Evolutionary conservation across 2,797 vertebrate species (phyloP), one percentile per base, ranked within the genome.

Genomic region (Morelia viridis): DNA sequence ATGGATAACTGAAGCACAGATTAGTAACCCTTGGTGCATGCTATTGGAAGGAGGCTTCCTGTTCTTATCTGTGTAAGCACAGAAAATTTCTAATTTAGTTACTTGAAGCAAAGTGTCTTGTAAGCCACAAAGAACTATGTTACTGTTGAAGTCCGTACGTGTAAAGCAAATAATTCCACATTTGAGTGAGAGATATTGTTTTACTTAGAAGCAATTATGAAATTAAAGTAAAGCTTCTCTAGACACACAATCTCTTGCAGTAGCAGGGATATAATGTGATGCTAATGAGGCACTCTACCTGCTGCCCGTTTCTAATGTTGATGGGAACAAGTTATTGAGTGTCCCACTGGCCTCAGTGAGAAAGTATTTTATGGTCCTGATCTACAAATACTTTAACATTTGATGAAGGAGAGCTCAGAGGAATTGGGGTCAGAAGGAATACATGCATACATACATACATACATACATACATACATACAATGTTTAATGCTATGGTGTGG

Each of bases 231-330:
- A 31, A 83, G 58, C 85, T 92, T 90, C 89, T 92, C 71, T 71
- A 68, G 68, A 83, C 53, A 90, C 89, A 46, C 11, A 83, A 24
- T 84, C 31, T 90, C 71, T 90, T 90, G 60, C 26, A 90, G 68
- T 10, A 83, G 85, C 31, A 90, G 50, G 89, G 85, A 90, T 90
- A 86, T 92, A 92, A 92, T 88, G 60, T 84, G 68, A 92, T 90
- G 92, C 31, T 92, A 92, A 92, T 90, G 68, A 92, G 68, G 68
- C 89, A 90, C 85, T 88, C 84, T 90, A 90, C 68, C 89, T 88
- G 60, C 60, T 90, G 89, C 92, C 71, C 89, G 84, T 41, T 92
- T 89, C 85, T 92, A 90, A 92, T 46, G 85, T 90, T 90, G 71
- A 88, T 90, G 85, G 64, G 92, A 92, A 68, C 71, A 90, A 92